Conservation (phyloP, 1,140 invertebrate species). For the Eumaeus atala region DNA sequence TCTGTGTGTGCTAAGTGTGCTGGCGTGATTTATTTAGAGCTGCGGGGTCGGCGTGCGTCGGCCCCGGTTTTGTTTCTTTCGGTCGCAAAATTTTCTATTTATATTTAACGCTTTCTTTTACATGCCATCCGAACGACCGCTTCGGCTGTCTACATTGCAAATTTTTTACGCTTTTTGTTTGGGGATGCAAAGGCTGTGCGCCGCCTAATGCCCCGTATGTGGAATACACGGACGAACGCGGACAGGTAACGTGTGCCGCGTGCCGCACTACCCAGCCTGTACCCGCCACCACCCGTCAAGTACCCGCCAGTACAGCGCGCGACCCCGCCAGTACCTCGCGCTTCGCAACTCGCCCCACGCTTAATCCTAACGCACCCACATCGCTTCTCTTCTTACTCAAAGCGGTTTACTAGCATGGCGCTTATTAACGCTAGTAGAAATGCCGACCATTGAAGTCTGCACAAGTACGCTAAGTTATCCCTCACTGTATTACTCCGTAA, state of each 20-base stretch:
- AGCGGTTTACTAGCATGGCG: constrained; percentile 27
- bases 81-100: constrained; percentile 66
- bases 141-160: constrained; percentile 69
- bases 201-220: constrained; percentile 93
- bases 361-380: constrained; percentile 7
- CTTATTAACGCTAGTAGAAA: constrained; percentile 29
- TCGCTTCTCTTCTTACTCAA: constrained; percentile 7
- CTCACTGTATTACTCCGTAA: constrained; percentile 14
- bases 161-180: constrained; percentile 71
- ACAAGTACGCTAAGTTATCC: constrained; percentile 6
- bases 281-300: neutral
- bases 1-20: constrained; percentile 66
- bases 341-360: constrained; percentile 10
- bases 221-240: constrained; percentile 95
- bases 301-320: neutral
- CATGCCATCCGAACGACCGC: constrained; percentile 74
- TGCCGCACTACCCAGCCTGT: constrained; percentile 28
- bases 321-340: constrained; percentile 2
- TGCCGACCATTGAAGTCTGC: constrained; percentile 15
- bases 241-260: constrained; percentile 85
- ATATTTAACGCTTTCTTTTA: constrained; percentile 74
- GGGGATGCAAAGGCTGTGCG: constrained; percentile 67
- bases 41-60: constrained; percentile 43
- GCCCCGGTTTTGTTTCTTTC: constrained; percentile 44
- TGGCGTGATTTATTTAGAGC: constrained; percentile 54